Evolutionary conservation across 2,113 vertebrate genomes (phyloP).

Genomic region (Chlorocebus sabaeus): DNA sequence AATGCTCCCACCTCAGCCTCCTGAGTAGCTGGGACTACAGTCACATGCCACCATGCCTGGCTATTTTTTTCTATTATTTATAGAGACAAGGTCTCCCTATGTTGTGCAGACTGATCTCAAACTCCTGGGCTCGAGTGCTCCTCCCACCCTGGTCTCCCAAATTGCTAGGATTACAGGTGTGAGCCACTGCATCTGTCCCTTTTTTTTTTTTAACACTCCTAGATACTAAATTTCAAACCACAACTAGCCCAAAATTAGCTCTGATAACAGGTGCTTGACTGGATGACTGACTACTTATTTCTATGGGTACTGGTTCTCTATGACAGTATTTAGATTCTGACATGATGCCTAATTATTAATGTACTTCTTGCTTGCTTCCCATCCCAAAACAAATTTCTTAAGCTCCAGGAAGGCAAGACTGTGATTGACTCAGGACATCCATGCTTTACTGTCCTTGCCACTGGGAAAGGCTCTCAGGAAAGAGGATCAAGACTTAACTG

Average conservation of each 20-base stretch:
- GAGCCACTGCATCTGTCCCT: too few species aligned
- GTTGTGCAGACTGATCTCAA: too few species aligned
- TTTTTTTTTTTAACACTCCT: neutral
- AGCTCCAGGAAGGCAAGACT: neutral
- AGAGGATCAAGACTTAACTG: neutral
- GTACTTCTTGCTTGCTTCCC: neutral
- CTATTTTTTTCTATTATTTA: too few species aligned
- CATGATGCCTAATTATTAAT: neutral
- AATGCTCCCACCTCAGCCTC: too few species aligned
- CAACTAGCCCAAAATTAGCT: neutral
- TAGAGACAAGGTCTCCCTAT: too few species aligned
- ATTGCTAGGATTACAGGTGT: too few species aligned
- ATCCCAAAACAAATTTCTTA: neutral
- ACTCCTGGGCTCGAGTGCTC: too few species aligned
- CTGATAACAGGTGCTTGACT: neutral
- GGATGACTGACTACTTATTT: neutral
- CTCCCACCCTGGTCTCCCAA: too few species aligned
- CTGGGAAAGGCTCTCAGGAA: neutral
- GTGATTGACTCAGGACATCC: neutral
- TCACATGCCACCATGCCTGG: too few species aligned
- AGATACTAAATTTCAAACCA: neutral
- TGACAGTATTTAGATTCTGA: neutral
- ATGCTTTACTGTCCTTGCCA: neutral
- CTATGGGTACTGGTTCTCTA: neutral
- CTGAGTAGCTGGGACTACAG: too few species aligned